Evolutionary conservation across 2,888 invertebrate genomes (phyloP).

Genomic region (Meteorus cinctellus): DNA sequence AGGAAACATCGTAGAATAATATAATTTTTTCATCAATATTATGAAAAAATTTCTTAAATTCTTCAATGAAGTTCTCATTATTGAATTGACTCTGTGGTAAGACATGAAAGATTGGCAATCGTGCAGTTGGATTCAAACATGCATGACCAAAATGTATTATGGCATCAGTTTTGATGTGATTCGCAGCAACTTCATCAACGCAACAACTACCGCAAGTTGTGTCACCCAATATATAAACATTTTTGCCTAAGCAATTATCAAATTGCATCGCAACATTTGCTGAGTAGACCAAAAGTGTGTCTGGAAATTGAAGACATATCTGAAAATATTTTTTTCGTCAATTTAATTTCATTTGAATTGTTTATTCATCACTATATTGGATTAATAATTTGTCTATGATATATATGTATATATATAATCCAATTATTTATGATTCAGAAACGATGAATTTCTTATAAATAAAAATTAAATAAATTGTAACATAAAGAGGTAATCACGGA

Average conservation of each 20-base stretch:
- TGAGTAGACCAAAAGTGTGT: slow-evolving; percentile 83
- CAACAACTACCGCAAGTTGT: slow-evolving; percentile 96
- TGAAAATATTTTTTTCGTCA: slow-evolving; percentile 65
- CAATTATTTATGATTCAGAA: too few species aligned
- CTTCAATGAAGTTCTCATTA: slow-evolving; percentile 69
- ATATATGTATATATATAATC: not conserved
- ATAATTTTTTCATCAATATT: slow-evolving; percentile 73
- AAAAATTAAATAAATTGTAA: too few species aligned
- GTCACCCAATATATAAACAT: slow-evolving; percentile 89
- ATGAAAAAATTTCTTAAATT: slow-evolving; percentile 65
- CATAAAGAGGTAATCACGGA: too few species aligned
- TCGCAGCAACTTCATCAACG: slow-evolving; percentile 91
- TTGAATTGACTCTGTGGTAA: slow-evolving; percentile 80
- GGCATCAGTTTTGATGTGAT: slow-evolving; percentile 89
- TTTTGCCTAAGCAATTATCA: slow-evolving; percentile 75
- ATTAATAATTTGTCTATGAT: too few species aligned
- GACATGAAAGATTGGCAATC: slow-evolving; percentile 85
- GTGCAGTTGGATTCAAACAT: slow-evolving; percentile 83
- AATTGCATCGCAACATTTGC: slow-evolving; percentile 78
- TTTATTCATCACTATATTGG: not conserved
- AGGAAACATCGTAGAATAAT: slow-evolving; percentile 81
- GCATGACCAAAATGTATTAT: slow-evolving; percentile 94
- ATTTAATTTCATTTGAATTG: slow-evolving; percentile 4
- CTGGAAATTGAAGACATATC: slow-evolving; percentile 95
- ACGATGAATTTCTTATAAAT: too few species aligned